Conservation (phyloP, 2,113 vertebrate genomes). For the Pomatostomus ruficeps region DNA sequence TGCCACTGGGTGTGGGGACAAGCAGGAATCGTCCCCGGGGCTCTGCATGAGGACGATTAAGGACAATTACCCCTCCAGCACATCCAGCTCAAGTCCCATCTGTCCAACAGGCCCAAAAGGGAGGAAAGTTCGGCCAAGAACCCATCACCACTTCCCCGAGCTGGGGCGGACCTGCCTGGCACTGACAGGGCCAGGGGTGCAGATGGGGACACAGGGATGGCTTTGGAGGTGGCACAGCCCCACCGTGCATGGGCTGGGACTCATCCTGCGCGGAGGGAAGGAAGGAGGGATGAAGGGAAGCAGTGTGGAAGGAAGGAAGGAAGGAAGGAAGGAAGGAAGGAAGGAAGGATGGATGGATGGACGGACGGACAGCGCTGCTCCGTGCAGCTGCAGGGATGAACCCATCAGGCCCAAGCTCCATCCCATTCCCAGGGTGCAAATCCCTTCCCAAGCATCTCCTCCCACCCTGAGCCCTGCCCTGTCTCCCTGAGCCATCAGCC, state of each 20-base stretch:
- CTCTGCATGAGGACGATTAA: background rate
- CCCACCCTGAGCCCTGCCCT: background rate
- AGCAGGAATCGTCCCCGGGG: background rate
- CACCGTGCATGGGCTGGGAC: background rate
- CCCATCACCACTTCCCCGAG: background rate
- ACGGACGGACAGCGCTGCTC: background rate
- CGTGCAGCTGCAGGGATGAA: background rate
- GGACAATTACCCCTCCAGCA: background rate
- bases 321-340: background rate
- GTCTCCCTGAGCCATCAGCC: background rate
- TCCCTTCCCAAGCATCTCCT: background rate
- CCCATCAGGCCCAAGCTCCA: background rate
- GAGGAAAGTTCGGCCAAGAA: background rate
- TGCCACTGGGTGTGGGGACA: background rate
- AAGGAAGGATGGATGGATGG: background rate
- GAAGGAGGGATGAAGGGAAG: background rate
- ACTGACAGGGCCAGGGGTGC: background rate
- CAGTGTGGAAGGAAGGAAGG: background rate
- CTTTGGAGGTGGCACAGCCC: background rate
- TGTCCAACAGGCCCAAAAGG: background rate
- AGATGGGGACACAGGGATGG: background rate
- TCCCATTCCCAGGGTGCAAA: rapidly evolving
- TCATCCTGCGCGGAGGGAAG: background rate
- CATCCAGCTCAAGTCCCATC: background rate
- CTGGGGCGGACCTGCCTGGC: too few relatives aligned